Percentiles rank a stretch among this genome's conserved stretches.
Conservation (phyloP, 2,888 invertebrate species). For the Cheilosia variabilis region DNA sequence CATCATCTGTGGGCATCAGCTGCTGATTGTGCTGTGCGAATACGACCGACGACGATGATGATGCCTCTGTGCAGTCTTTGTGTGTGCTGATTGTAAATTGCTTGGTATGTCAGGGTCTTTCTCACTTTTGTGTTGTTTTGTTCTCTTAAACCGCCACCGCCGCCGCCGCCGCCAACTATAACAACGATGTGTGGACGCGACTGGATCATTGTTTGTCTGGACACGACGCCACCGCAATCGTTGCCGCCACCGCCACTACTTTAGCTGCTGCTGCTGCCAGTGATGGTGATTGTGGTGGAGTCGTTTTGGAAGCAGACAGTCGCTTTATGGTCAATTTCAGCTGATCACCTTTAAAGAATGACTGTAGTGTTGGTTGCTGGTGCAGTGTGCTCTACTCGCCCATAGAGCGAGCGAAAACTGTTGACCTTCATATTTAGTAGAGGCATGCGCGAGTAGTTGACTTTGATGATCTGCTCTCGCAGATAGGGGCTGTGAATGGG, state of each 20-base stretch:
- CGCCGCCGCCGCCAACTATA: constrained; percentile 31
- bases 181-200: constrained; percentile 66
- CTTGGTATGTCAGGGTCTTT: constrained; percentile 71
- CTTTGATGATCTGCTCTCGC: background rate
- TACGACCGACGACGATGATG: constrained; percentile 13
- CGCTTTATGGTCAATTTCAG: constrained; percentile 65
- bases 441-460: background rate
- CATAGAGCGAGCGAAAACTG: background rate
- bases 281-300: constrained; percentile 30
- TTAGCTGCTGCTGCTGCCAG: constrained; percentile 29
- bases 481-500: background rate
- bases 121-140: constrained; percentile 53
- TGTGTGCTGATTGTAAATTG: constrained; percentile 66
- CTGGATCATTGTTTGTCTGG: constrained; percentile 73
- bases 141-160: constrained; percentile 39
- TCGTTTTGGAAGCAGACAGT: constrained; percentile 43
- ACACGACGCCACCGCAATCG: constrained; percentile 73
- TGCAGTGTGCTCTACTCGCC: background rate
- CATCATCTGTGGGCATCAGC: constrained; percentile 60
- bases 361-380: constrained; percentile 14
- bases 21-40: constrained; percentile 33
- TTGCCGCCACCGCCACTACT: constrained; percentile 45
- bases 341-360: constrained; percentile 58
- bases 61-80: constrained; percentile 51
- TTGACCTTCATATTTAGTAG: constrained; percentile 41